Evolutionary conservation across 1,140 invertebrate genomes (phyloP), one percentile per base, ranked within the genome.

Genomic region (Drosophila rufa): DNA sequence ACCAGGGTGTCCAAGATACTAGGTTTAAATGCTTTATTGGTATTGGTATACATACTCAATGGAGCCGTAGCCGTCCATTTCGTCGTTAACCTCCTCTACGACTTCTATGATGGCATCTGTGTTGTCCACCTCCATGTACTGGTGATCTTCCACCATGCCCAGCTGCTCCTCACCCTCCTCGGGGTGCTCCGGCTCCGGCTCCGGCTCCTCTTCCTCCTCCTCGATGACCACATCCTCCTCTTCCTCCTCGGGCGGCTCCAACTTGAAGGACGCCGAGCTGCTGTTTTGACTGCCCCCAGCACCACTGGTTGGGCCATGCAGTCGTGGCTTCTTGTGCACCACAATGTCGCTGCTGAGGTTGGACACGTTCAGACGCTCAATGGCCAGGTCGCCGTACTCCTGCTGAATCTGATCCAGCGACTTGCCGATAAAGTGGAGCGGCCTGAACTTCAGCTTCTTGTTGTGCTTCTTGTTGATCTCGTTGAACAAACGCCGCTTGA

Each of bases 401-500:
- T 84, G 60, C 38, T 92, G 81, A 14, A 92, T 82, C 60, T 92
- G 74, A 11, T 87, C 83, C n/a, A 92, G 58, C 4, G 91, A 85
- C 14, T 91, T 91, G 22, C 77, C 76, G 12, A 92, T 85, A 47
- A 91, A 87, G 45, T 90, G 86, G 2, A 90, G 40, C 0, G 85
- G 85, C 0, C 85, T 70, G 36, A 90, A 90, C 51, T 90, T 90
- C 0, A 90, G 57, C 30, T 91, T 86, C 38, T 90, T 90, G 27
- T 86, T 82, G 30, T 79, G 70, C 64, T 82, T 82, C 47, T 90
- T 91, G 62, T 91, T 90, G 25, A 89, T 78, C 56, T 92, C 91
- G 36, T 92, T 92, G 40, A 82, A 92, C 9, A 92, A 57, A 1
- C 91, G 87, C 0, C 87, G 73, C 25, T 92, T 92, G 15, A 92